These are phyloP conservation scores for Apaloderma vittatum DNA, from an alignment of 2,113 vertebrate genomes.

Conservation along the genomic window DNA sequence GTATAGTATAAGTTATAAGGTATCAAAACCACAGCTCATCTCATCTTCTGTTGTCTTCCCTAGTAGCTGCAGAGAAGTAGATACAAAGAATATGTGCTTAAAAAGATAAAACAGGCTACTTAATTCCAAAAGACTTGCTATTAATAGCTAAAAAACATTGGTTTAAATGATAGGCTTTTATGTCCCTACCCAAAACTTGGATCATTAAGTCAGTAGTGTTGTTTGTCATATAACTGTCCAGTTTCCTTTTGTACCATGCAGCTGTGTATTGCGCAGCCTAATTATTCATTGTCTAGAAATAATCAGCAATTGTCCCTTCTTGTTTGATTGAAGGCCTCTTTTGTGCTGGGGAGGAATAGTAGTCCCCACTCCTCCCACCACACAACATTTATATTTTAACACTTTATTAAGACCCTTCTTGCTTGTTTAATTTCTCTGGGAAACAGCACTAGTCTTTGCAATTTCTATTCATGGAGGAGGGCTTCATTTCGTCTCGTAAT, in stretches of 20 bases:
- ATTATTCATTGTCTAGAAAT: conserved; percentile 67
- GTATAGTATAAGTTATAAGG: not conserved
- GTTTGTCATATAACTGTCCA: conserved; percentile 55
- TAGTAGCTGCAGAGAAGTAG: not conserved
- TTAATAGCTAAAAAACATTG: not conserved
- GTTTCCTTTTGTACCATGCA: conserved; percentile 53
- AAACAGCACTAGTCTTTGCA: not conserved
- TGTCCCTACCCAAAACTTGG: conserved; percentile 27
- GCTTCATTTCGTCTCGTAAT: conserved; percentile 38
- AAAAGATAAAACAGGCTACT: not conserved
- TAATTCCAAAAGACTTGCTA: not conserved
- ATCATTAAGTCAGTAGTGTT: conserved; percentile 58
- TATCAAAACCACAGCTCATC: not conserved
- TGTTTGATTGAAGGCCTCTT: conserved; percentile 52
- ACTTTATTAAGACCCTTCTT: not conserved
- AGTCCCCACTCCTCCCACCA: not conserved
- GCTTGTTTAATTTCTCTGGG: not conserved
- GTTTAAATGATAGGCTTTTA: conserved; percentile 18
- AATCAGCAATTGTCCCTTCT: conserved; percentile 60
- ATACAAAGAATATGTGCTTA: not conserved
- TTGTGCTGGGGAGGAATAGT: not conserved
- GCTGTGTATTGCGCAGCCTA: conserved; percentile 54
- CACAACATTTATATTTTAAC: conserved; percentile 11
- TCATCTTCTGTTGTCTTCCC: not conserved
- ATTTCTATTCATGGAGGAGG: conserved; percentile 5